Evolutionary conservation across 2,888 invertebrate genomes (phyloP).

Genomic region (Pristionchus mayeri): DNA sequence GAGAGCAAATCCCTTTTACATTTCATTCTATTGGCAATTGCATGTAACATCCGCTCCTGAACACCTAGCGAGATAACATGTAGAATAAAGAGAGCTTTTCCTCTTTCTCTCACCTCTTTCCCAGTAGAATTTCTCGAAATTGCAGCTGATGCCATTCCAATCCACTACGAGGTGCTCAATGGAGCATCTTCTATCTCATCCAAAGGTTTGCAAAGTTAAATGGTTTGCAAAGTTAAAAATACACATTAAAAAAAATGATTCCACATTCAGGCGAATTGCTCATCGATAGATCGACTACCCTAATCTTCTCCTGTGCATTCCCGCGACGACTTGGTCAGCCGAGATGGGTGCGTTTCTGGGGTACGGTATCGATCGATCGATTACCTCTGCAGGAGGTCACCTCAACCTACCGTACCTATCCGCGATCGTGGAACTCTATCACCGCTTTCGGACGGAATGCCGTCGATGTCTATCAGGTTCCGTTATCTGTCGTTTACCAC

Average conservation of each 20-base stretch:
- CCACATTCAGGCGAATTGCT: constrained; percentile 61
- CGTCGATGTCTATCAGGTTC: constrained; percentile 68
- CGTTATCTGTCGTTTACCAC: neutral
- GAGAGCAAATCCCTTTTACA: no score
- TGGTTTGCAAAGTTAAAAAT: no score
- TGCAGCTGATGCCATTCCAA: constrained; percentile 69
- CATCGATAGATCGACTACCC: constrained; percentile 70
- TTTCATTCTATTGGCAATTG: no score
- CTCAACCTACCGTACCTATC: constrained; percentile 74
- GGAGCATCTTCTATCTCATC: constrained; percentile 71
- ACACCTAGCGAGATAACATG: neutral
- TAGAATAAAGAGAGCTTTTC: no score
- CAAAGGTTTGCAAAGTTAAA: constrained; percentile 53
- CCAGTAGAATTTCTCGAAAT: neutral
- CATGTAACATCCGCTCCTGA: no score
- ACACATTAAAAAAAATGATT: neutral
- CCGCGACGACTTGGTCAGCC: constrained; percentile 61
- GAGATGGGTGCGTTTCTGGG: constrained; percentile 61
- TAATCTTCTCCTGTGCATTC: constrained; percentile 71
- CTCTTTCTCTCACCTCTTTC: neutral
- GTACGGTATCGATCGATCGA: neutral
- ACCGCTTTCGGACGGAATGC: constrained; percentile 58
- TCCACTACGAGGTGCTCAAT: constrained; percentile 68
- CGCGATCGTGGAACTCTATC: constrained; percentile 69
- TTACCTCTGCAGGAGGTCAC: constrained; percentile 66